Evolutionary conservation across 2,888 invertebrate genomes (phyloP).

Genomic region (Beris chalybata): DNA sequence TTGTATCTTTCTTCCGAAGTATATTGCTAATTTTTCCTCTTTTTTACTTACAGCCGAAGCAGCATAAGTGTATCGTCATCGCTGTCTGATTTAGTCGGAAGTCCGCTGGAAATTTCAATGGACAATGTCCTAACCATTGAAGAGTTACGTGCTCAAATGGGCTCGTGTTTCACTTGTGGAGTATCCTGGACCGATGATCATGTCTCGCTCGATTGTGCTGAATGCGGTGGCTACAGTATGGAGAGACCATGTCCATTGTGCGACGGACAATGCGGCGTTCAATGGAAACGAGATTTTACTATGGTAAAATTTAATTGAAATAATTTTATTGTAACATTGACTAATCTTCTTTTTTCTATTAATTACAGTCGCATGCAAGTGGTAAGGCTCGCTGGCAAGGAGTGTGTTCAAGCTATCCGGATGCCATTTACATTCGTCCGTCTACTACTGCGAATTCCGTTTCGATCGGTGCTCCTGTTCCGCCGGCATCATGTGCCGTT

Average conservation of each 20-base stretch:
- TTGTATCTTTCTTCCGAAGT: too few relatives aligned
- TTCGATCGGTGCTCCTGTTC: neutral
- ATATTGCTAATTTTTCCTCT: neutral
- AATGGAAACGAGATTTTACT: constrained; percentile 77
- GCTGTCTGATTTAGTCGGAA: constrained; percentile 54
- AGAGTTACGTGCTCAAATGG: constrained; percentile 69
- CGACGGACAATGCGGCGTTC: constrained; percentile 70
- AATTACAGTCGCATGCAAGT: constrained; percentile 68
- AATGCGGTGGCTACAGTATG: constrained; percentile 78
- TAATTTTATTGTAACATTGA: constrained; percentile 10
- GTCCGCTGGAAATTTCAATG: constrained; percentile 52
- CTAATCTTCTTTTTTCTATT: constrained; percentile 30
- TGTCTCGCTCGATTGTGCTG: constrained; percentile 74
- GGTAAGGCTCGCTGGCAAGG: constrained; percentile 74
- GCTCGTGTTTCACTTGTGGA: constrained; percentile 77
- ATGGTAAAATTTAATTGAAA: constrained; percentile 61
- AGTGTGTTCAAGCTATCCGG: constrained; percentile 61
- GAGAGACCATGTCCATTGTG: constrained; percentile 75
- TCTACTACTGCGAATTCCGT: constrained; percentile 28
- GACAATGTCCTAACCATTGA: constrained; percentile 68
- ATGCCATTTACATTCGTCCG: constrained; percentile 47
- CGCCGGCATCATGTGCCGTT: constrained; percentile 46
- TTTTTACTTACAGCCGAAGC: constrained; percentile 49
- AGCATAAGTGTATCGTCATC: constrained; percentile 55
- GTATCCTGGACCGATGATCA: constrained; percentile 80